These are phyloP conservation scores for Amphilophus citrinellus DNA, from an alignment of 2,113 vertebrate genomes.

Conservation along the genomic window DNA sequence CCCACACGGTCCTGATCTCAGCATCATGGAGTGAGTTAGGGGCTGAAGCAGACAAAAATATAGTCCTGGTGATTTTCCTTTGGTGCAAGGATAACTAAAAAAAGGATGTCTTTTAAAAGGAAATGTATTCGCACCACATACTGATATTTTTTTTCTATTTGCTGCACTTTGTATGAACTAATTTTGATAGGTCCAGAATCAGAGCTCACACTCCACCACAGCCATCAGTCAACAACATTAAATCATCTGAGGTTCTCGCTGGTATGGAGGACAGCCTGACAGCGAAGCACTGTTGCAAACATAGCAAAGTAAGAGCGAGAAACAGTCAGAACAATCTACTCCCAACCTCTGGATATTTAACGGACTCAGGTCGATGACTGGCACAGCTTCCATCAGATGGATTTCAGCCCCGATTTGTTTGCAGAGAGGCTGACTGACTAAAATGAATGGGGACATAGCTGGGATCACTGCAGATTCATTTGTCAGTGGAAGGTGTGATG, in stretches of 20 bases:
- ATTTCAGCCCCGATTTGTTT: conserved; percentile 12
- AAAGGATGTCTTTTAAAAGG: too few relatives aligned
- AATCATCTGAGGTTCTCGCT: not conserved
- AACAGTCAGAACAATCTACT: conserved; percentile 20
- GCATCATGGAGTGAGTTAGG: not conserved
- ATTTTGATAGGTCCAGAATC: not conserved
- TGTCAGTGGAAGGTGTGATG: conserved; percentile 2
- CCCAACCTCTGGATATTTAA: not conserved
- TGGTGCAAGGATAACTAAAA: too few relatives aligned
- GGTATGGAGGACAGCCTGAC: too few relatives aligned
- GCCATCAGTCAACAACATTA: not conserved
- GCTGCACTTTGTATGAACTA: too few relatives aligned
- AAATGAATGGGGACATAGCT: not conserved
- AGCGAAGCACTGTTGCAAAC: not conserved
- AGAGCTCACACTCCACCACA: not conserved
- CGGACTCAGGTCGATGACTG: conserved; percentile 25
- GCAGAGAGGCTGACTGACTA: conserved; percentile 25
- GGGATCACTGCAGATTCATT: conserved; percentile 37
- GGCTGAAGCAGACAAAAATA: not conserved
- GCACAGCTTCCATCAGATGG: conserved; percentile 13
- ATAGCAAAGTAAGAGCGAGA: conserved; percentile 4
- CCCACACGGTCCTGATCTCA: not conserved
- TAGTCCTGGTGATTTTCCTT: too few relatives aligned
- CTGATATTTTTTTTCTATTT: too few relatives aligned
- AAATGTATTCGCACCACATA: too few relatives aligned